These are phyloP conservation scores for Drosophila dives DNA, from an alignment of 2,888 invertebrate genomes.

Conservation along the genomic window DNA sequence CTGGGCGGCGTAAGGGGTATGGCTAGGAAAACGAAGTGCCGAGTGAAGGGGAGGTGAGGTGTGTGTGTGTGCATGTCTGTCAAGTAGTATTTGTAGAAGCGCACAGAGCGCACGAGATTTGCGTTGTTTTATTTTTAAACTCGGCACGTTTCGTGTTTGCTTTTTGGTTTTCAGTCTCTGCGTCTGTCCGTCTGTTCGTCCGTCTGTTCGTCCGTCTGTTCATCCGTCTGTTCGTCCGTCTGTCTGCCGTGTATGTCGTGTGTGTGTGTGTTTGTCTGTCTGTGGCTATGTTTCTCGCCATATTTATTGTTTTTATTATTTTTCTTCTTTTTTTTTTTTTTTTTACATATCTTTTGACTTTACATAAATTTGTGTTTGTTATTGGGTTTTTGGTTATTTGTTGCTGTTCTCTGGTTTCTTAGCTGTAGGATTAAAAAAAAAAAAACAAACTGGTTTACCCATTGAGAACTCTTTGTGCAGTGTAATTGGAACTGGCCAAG, in stretches of 20 bases:
- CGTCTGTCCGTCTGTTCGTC: neutral
- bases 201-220: neutral
- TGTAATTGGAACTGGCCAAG: conserved; percentile 29
- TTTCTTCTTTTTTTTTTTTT: neutral
- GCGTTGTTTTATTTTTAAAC: conserved; percentile 70
- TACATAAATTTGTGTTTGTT: conserved; percentile 61
- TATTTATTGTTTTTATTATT: conserved; percentile 1
- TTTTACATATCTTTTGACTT: conserved; percentile 55
- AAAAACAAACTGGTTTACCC: conserved; percentile 58
- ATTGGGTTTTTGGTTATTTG: conserved; percentile 50
- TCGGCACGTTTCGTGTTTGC: conserved; percentile 74
- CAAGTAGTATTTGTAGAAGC: conserved; percentile 42
- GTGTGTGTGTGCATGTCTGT: conserved; percentile 12
- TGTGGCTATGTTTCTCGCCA: conserved; percentile 10
- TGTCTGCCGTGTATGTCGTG: neutral
- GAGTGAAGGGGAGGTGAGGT: neutral
- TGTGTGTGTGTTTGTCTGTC: conserved; percentile 4
- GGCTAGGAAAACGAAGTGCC: neutral
- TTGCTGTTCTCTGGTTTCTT: conserved; percentile 61
- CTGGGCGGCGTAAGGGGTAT: neutral
- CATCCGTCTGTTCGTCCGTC: neutral
- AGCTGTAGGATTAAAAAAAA: conserved; percentile 8
- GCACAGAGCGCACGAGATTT: conserved; percentile 68
- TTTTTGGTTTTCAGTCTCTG: conserved; percentile 42
- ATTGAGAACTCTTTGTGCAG: conserved; percentile 28